These are phyloP conservation scores for Scaptodrosophila latifasciaeformis DNA, from an alignment of 2,888 invertebrate genomes.

Conservation along the genomic window DNA sequence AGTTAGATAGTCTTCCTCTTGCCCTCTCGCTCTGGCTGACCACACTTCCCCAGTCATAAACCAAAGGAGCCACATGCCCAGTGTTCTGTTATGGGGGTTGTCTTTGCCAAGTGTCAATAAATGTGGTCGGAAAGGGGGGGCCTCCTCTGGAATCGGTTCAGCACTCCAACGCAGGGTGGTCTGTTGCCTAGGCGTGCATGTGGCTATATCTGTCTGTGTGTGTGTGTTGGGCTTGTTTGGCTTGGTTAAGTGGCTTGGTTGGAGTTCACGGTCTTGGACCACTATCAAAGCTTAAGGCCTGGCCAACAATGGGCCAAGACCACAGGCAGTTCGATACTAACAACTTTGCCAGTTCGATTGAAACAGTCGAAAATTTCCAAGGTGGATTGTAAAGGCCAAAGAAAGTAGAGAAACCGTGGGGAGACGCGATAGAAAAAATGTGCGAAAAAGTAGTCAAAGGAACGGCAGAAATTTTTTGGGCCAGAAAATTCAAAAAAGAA, in stretches of 20 bases:
- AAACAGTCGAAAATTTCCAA: background rate
- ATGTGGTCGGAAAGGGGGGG: conserved; percentile 26
- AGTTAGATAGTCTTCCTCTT: conserved; percentile 1
- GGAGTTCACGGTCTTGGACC: conserved; percentile 22
- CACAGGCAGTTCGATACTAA: too few species aligned
- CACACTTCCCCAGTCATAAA: conserved; percentile 2
- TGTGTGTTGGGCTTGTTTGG: too few species aligned
- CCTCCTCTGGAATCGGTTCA: background rate
- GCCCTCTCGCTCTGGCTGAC: background rate
- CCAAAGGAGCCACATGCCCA: too few species aligned
- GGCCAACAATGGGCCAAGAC: too few species aligned
- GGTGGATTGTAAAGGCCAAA: too few species aligned
- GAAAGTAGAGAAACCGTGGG: too few species aligned
- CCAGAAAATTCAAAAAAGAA: too few species aligned
- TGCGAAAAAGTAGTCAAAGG: too few species aligned
- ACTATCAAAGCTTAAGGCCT: conserved; percentile 24
- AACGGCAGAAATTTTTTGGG: too few species aligned
- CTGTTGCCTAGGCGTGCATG: background rate
- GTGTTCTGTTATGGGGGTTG: background rate
- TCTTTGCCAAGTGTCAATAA: conserved; percentile 42
- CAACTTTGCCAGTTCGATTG: background rate
- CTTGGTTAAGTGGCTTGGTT: background rate
- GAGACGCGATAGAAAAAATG: too few species aligned
- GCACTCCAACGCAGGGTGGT: background rate
- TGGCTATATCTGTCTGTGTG: too few species aligned